Evolutionary conservation across 2,888 invertebrate species (phyloP).

Genomic region (Phasia obesa): DNA sequence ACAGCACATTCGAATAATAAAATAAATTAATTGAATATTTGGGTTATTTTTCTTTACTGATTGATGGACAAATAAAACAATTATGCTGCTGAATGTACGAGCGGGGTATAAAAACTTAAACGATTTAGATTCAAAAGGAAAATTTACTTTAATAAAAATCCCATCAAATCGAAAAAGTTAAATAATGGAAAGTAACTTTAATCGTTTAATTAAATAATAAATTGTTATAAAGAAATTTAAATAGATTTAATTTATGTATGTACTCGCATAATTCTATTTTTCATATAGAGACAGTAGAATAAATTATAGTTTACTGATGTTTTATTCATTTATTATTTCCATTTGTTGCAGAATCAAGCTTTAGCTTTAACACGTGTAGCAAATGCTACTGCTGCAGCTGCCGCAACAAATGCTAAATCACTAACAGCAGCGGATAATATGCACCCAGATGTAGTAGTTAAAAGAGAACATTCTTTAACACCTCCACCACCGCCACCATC

Average conservation of each 20-base stretch:
- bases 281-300: not conserved
- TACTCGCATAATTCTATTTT: too few relatives aligned
- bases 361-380: conserved; percentile 85
- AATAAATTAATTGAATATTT: conserved; percentile 72
- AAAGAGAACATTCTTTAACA: conserved; percentile 80
- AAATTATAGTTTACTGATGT: not conserved
- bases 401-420: conserved; percentile 80
- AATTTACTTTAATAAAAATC: conserved; percentile 19
- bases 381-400: conserved; percentile 78
- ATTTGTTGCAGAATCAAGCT: conserved; percentile 85
- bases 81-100: not conserved
- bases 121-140: conserved; percentile 34
- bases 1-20: conserved; percentile 13
- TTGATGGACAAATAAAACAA: conserved; percentile 50
- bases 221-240: not conserved
- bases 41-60: conserved; percentile 75
- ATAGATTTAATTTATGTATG: not conserved
- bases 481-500: conserved; percentile 75
- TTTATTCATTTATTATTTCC: conserved; percentile 28
- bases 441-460: conserved; percentile 79
- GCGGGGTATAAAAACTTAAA: conserved; percentile 8
- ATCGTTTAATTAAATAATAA: too few relatives aligned
- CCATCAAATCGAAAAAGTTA: not conserved
- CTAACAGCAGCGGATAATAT: conserved; percentile 81
- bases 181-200: too few relatives aligned